A percentile compares a stretch with the other conserved stretches of the same genome.
Evolutionary conservation across 1,140 invertebrate species (phyloP).

Genomic region (Papilio xuthus): DNA sequence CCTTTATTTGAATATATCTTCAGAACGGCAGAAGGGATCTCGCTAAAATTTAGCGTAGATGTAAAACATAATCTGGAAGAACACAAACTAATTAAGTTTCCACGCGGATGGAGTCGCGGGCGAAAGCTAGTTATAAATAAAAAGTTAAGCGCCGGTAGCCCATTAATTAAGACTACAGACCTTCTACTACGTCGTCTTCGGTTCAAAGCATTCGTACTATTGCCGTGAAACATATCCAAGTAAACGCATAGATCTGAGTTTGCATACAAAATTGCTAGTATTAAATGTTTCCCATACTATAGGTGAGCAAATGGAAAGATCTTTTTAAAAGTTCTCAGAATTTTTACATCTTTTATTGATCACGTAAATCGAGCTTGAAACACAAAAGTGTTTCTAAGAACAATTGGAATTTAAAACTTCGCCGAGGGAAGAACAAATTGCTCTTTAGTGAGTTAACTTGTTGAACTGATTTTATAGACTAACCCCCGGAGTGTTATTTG

Average conservation of each 20-base stretch:
- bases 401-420: conserved; percentile 27
- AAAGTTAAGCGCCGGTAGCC: no score
- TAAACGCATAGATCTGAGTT: no score
- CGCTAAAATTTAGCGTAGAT: no score
- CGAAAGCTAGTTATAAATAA: no score
- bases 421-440: conserved; percentile 10
- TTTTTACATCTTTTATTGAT: conserved; percentile 26
- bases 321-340: background rate
- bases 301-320: background rate
- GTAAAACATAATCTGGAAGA: no score
- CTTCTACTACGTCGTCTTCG: no score
- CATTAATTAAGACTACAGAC: no score
- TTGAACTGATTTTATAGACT: conserved; percentile 27
- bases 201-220: background rate
- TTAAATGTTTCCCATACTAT: background rate
- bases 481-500: conserved; percentile 26
- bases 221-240: background rate
- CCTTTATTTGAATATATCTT: no score
- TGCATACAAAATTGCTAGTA: no score
- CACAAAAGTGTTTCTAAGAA: conserved; percentile 14
- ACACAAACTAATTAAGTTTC: no score
- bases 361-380: conserved; percentile 3
- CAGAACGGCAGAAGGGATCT: no score
- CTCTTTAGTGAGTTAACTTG: conserved; percentile 35
- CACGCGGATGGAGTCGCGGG: no score